Evolutionary conservation across 37 sponge, comb jelly and placozoan genomes (phyloP), one percentile per base, ranked within the genome.

Genomic region (Petrosia ficiformis): DNA sequence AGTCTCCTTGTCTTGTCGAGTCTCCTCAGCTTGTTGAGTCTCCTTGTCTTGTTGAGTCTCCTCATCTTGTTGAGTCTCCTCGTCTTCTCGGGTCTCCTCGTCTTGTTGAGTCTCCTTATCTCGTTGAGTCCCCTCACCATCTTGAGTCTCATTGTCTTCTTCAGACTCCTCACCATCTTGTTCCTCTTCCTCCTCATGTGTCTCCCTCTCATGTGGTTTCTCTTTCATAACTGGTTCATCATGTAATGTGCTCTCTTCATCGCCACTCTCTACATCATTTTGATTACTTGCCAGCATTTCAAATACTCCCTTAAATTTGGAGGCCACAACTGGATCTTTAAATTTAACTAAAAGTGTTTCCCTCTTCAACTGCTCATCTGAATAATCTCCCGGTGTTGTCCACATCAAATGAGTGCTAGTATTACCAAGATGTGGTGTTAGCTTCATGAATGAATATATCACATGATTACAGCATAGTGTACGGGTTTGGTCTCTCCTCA

Each of bases 391-490:
- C 10, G 75, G 83, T 0, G 93, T 95, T 43, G 81, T 80, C 96
- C 96, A 98, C 8, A 48, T 94, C 8, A 65, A 71, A 88, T 83
- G 87, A 5, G 79, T 64, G 52, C 69, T 83, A 52, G 83, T 80
- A 63, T 76, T 84, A 60, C 58, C 77, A 3, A 56, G 57, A 29
- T 74, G 71, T 26, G 80, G 84, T 24, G 66, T 66, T 32, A 97
- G 74, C 14, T 57, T 81, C 92, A 94, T 94, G 30, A 80, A 84
- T 5, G 70, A 39, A 48, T 80, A 83, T 33, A 97, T 78, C 76
- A 44, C 79, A 44, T 94, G 95, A 57, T 94, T 97, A 44, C 92
- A 91, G 77, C 98, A 97, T 16, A 97, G 34, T 69, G 91, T 97
- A 71, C 81, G 71, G 6, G 88, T 84, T 56, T 86, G 90, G 56